Evolutionary conservation across 2,113 vertebrate species (phyloP), one percentile per base, ranked within the genome.

Genomic region (Protobothrops mucrosquamatus): DNA sequence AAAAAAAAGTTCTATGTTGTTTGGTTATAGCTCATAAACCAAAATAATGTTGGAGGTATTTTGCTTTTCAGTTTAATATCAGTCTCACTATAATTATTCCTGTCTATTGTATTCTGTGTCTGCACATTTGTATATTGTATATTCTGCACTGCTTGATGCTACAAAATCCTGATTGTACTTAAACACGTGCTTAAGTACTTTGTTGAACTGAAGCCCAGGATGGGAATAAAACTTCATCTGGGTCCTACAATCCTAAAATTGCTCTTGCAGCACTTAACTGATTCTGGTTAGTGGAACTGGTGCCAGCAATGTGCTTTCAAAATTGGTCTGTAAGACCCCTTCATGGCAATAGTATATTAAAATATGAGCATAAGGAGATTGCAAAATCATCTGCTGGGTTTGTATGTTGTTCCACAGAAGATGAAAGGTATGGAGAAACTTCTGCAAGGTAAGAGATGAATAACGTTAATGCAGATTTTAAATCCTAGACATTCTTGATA

Each of bases 131-230:
- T 23, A 20, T 18, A 43, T 43, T 74, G 91, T 89, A 86, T 89
- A 94, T 74, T 93, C 95, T 18, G 0, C 26, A 87, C 64, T 93
- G 64, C 74, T 46, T 92, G 92, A 89, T 94, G 85, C 48, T 93
- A 85, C 92, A 92, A 92, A 87, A 51, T 95, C 95, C 89, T 94
- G 93, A 92, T 93, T 94, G 89, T 29, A 74, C 1, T 92, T 92
- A 4, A 92, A 91, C 93, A 93, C 92, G 90, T 95, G 57, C 88
- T 93, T 74, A 94, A 92, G 6, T 90, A 39, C 59, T 93, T 55
- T 23, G 57, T 89, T 94, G 92, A 93, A 87, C 55, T 34, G 51
- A 52, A 92, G 91, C 92, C 91, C 89, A 56, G 48, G 87, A 11
- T 93, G 81, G 81, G 92, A 91, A 94, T 93, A 14, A 93, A 20